A percentile compares a stretch with the other conserved stretches of the same genome.
Conservation (phyloP, 2,888 invertebrate species). For the Pseudococcus longispinus region DNA sequence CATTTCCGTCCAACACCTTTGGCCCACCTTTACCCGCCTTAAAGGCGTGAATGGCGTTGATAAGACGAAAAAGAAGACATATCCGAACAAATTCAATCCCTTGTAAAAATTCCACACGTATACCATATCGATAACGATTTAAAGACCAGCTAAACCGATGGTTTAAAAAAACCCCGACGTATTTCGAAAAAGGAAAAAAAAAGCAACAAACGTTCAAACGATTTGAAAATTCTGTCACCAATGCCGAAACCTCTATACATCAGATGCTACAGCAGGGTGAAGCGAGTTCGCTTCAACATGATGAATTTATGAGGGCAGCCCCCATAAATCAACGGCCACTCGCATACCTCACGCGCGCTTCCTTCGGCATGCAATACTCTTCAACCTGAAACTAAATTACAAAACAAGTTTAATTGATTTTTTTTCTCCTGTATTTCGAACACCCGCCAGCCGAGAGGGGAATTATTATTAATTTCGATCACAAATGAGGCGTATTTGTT, state of each 20-base stretch:
- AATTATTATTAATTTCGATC: constrained; percentile 57
- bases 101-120: constrained; percentile 9
- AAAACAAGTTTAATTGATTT: constrained; percentile 57
- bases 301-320: constrained; percentile 56
- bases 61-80: constrained; percentile 19
- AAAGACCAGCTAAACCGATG: background rate
- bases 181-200: background rate
- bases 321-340: constrained; percentile 57
- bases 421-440: constrained; percentile 51
- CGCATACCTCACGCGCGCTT: constrained; percentile 56
- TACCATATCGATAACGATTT: background rate
- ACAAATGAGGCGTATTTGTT: constrained; percentile 57
- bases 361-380: constrained; percentile 46
- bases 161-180: background rate
- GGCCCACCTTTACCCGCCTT: constrained; percentile 1
- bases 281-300: constrained; percentile 49
- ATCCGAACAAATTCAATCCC: background rate
- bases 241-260: background rate
- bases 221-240: constrained; percentile 51
- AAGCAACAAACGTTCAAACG: constrained; percentile 27
- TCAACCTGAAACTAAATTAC: constrained; percentile 57
- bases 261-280: background rate
- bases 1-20: background rate
- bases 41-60: constrained; percentile 12
- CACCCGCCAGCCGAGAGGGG: constrained; percentile 48